phyloP scores from a whole-genome alignment of 2,888 invertebrate genomes.

The Trachelus iudaicus region DNA sequence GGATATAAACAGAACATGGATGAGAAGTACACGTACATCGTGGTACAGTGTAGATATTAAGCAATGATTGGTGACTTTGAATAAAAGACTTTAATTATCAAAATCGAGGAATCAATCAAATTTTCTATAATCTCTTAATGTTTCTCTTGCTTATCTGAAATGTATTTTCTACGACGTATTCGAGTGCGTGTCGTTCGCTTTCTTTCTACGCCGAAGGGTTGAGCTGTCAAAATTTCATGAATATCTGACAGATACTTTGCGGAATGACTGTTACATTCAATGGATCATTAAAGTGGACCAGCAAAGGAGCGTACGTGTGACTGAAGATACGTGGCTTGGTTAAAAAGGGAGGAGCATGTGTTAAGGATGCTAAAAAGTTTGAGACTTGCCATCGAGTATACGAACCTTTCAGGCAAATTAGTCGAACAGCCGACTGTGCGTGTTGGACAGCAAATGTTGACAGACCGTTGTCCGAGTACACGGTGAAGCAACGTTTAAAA shows the following conservation, averaged over 20 bases:
- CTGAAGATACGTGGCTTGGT: background rate
- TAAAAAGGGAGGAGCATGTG: background rate
- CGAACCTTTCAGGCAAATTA: background rate
- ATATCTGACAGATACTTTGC: background rate
- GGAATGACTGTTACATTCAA: background rate
- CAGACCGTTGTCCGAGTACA: background rate
- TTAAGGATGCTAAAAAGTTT: background rate
- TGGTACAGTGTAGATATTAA: background rate
- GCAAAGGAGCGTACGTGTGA: background rate
- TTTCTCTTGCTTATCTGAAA: background rate
- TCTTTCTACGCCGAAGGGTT: background rate
- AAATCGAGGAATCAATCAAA: background rate
- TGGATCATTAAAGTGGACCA: background rate
- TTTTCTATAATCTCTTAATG: background rate
- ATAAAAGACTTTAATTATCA: background rate
- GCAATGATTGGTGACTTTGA: background rate
- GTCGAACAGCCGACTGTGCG: background rate
- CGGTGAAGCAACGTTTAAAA: background rate
- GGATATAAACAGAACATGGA: background rate
- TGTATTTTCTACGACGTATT: background rate
- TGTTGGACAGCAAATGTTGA: background rate
- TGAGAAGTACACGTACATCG: background rate
- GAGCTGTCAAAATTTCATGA: background rate
- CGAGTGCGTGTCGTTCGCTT: background rate
- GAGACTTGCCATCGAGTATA: background rate